phyloP scores from a whole-genome alignment of 2,113 vertebrate species.

The Amblyopsis rosae region DNA sequence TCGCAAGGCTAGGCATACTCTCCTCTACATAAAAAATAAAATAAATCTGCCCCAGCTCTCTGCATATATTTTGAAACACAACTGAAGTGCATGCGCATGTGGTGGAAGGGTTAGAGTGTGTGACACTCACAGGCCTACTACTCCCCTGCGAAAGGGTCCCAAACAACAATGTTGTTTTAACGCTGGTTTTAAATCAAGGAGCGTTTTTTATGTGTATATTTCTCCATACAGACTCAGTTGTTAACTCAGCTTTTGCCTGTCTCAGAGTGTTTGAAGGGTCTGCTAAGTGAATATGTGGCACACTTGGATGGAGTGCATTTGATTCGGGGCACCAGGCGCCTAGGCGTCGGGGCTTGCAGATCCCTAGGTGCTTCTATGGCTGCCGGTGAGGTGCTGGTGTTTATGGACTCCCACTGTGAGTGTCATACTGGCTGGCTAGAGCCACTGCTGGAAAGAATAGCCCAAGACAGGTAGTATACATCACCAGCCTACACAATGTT shows the following conservation, averaged over 20 bases:
- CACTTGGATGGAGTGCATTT: slow-evolving; percentile 82
- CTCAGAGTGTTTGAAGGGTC: slow-evolving; percentile 82
- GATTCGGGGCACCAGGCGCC: slow-evolving; percentile 83
- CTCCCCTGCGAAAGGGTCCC: too few species aligned
- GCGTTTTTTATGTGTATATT: not conserved
- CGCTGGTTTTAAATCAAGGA: too few species aligned
- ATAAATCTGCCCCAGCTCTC: too few species aligned
- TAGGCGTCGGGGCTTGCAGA: slow-evolving; percentile 81
- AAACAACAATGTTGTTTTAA: too few species aligned
- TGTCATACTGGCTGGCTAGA: slow-evolving; percentile 89
- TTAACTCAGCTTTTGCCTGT: not conserved
- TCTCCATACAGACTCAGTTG: not conserved
- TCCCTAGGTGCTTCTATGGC: slow-evolving; percentile 85
- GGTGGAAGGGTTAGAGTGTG: too few species aligned
- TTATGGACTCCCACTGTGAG: slow-evolving; percentile 90
- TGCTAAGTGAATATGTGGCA: slow-evolving; percentile 84
- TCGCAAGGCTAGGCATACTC: too few species aligned
- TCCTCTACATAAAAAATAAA: too few species aligned
- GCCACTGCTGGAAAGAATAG: slow-evolving; percentile 85
- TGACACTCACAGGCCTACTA: too few species aligned
- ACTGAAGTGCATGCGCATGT: too few species aligned
- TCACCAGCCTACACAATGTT: not conserved
- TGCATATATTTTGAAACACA: too few species aligned
- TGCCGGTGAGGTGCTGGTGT: slow-evolving; percentile 82
- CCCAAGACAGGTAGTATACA: slow-evolving; percentile 80